Evolutionary conservation across 1,140 invertebrate species (phyloP).

Genomic region (Scaptodrosophila lebanonensis): DNA sequence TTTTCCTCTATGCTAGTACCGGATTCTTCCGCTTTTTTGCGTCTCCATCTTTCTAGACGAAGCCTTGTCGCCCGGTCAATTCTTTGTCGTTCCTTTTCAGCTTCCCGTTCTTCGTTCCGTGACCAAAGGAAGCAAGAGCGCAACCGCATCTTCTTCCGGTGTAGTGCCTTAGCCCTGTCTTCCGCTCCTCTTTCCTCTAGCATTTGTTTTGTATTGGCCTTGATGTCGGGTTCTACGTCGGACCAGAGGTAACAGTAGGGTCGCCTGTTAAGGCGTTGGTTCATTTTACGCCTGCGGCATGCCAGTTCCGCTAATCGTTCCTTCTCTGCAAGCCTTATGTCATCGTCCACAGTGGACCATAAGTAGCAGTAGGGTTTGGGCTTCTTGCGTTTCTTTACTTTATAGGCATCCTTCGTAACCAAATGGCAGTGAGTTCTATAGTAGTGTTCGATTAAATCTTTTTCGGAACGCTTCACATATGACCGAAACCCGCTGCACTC

Average conservation of each 20-base stretch:
- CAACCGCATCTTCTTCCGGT: not conserved
- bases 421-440: no score
- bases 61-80: no score
- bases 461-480: conserved; percentile 6
- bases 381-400: not conserved
- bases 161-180: not conserved
- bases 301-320: not conserved
- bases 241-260: conserved; percentile 1
- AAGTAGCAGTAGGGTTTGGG: conserved; percentile 15
- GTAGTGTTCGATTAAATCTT: not conserved
- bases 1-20: no score
- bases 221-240: not conserved
- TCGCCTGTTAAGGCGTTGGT: not conserved
- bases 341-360: conserved; percentile 19
- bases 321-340: conserved; percentile 6
- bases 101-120: not conserved
- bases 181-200: not conserved
- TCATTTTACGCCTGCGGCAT: not conserved
- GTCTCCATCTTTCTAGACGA: no score
- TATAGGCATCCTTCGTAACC: no score
- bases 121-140: no score
- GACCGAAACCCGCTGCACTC: conserved; percentile 1
- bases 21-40: no score
- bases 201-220: not conserved
- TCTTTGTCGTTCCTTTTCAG: not conserved